Percentiles rank a stretch among this genome's conserved stretches.
phyloP scores from a whole-genome alignment of 2,113 vertebrate genomes.

The Podiceps cristatus region DNA sequence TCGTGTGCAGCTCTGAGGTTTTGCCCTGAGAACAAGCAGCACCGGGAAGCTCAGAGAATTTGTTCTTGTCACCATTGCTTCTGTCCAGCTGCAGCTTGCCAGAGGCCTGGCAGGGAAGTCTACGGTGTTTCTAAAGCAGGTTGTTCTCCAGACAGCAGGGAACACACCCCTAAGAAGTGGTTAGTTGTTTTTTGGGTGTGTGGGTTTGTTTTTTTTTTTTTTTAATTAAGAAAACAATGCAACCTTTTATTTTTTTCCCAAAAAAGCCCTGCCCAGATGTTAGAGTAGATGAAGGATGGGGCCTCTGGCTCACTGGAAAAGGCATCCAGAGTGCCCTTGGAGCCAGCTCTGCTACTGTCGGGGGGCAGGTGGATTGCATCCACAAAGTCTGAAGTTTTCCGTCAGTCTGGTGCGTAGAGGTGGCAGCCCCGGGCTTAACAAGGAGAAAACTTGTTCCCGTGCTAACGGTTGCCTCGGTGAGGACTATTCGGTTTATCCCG shows the following conservation, averaged over 20 bases:
- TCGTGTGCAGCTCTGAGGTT: accelerated
- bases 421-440: background rate
- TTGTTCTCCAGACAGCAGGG: background rate
- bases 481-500: no score
- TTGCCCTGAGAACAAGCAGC: background rate
- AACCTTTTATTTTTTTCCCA: accelerated
- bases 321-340: background rate
- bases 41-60: accelerated
- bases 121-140: background rate
- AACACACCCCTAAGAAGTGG: background rate
- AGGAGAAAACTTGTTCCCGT: background rate
- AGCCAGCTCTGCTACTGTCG: background rate
- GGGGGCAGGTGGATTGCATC: background rate
- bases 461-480: background rate
- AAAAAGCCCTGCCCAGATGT: background rate
- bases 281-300: background rate
- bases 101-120: background rate
- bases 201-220: no score
- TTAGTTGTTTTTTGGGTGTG: no score
- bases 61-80: accelerated
- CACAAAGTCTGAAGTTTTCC: background rate
- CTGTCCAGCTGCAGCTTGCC: background rate
- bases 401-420: accelerated
- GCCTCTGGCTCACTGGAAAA: no score
- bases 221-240: background rate